phyloP scores from a whole-genome alignment of 2,113 vertebrate species.

The Alexandromys fortis region DNA sequence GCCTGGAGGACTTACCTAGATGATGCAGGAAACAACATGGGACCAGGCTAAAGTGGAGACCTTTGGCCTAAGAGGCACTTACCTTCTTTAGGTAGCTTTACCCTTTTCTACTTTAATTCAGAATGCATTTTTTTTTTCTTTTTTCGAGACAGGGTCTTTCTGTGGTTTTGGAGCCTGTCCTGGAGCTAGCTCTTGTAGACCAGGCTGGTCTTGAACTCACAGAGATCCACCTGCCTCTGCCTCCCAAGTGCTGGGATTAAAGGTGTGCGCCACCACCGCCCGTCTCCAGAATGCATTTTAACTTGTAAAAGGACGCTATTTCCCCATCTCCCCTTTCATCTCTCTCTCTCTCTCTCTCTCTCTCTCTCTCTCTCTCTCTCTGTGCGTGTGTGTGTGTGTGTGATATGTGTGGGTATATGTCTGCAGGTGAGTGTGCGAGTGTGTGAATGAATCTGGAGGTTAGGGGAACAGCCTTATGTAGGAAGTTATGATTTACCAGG shows the following conservation, averaged over 20 bases:
- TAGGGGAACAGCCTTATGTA: background rate
- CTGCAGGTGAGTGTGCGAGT: background rate
- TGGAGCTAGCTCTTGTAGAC: no score
- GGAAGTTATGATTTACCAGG: no score
- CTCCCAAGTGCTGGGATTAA: no score
- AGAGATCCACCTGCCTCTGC: no score
- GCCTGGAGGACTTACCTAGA: background rate
- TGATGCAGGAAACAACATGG: background rate
- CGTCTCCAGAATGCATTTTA: background rate
- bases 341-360: background rate
- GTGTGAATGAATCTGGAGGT: background rate
- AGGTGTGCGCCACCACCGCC: no score
- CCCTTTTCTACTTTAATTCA: background rate
- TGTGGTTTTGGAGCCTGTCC: no score
- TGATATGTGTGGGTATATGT: background rate
- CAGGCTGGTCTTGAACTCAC: no score
- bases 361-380: background rate
- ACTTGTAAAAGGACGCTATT: background rate
- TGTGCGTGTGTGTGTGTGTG: background rate
- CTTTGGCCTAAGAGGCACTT: background rate
- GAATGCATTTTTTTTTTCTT: background rate
- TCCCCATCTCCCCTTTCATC: background rate
- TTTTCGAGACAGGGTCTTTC: no score
- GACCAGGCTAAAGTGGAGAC: background rate
- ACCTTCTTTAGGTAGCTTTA: background rate